Conservation (phyloP, 2,888 invertebrate species). For the Lasioglossum zephyrum region DNA sequence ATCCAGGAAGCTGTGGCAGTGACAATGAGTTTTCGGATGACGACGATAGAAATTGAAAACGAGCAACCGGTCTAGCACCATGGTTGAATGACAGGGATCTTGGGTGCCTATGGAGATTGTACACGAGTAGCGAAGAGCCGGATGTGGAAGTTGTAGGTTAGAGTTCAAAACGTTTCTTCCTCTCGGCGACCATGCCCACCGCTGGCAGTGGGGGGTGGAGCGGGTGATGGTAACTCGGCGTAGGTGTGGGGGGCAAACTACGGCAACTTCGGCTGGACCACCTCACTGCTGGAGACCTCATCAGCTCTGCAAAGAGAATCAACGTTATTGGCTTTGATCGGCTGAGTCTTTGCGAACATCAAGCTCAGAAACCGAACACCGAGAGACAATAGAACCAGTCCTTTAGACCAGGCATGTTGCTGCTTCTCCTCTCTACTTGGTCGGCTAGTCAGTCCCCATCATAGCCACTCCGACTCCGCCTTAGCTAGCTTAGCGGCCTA, state of each 20-base stretch:
- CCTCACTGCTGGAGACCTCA: slow-evolving; percentile 85
- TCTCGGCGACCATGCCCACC: slow-evolving; percentile 90
- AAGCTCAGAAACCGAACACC: not conserved
- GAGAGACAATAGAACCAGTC: not conserved
- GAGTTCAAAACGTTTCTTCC: slow-evolving; percentile 89
- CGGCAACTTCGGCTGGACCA: slow-evolving; percentile 83
- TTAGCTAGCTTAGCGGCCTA: not conserved
- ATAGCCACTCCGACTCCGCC: not conserved
- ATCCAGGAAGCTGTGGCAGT: slow-evolving; percentile 57
- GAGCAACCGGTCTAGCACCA: slow-evolving; percentile 56
- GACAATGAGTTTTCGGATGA: slow-evolving; percentile 6
- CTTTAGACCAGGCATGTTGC: not conserved
- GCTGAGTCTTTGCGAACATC: not conserved
- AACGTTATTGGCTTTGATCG: not conserved
- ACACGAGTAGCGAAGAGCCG: not conserved
- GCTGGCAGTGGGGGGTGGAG: slow-evolving; percentile 85
- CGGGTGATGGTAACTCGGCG: slow-evolving; percentile 78
- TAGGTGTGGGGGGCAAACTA: slow-evolving; percentile 83
- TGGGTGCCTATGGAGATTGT: not conserved
- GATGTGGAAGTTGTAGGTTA: slow-evolving; percentile 68
- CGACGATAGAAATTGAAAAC: not conserved
- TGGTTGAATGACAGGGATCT: not conserved
- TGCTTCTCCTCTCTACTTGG: no score
- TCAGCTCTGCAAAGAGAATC: slow-evolving; percentile 85
- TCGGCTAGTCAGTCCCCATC: no score